Conservation (phyloP, 2,113 vertebrate species). For the Pycnonotus jocosus region DNA sequence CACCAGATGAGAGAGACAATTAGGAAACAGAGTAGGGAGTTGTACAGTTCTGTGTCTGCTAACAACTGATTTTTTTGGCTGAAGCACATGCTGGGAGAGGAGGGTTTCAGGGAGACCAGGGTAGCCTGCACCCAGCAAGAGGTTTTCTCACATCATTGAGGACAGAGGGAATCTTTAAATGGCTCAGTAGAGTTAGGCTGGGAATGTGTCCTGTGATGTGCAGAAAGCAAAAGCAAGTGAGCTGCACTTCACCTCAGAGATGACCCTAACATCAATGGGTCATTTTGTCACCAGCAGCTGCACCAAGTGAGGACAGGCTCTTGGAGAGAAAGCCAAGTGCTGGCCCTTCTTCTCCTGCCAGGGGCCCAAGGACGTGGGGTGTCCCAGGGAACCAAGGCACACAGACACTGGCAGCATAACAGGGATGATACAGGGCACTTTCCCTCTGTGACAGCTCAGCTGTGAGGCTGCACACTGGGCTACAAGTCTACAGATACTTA, state of each 20-base stretch:
- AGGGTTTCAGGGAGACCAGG: background rate
- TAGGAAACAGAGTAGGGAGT: background rate
- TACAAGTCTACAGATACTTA: background rate
- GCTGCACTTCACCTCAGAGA: background rate
- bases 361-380: rapidly evolving
- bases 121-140: background rate
- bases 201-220: background rate
- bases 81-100: background rate
- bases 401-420: background rate
- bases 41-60: background rate
- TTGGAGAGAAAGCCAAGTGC: background rate
- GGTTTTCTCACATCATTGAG: background rate
- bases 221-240: background rate
- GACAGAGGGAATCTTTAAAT: background rate
- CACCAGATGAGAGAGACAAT: background rate
- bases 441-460: background rate
- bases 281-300: background rate
- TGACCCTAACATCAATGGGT: background rate
- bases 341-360: background rate
- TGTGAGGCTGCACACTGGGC: background rate
- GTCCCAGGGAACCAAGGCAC: background rate
- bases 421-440: rapidly evolving
- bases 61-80: background rate
- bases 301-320: rapidly evolving
- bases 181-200: background rate